A percentile compares a stretch with the other conserved stretches of the same genome.
These are phyloP conservation scores for Andrena cerasifolii DNA, from an alignment of 1,140 invertebrate genomes.

Conservation along the genomic window DNA sequence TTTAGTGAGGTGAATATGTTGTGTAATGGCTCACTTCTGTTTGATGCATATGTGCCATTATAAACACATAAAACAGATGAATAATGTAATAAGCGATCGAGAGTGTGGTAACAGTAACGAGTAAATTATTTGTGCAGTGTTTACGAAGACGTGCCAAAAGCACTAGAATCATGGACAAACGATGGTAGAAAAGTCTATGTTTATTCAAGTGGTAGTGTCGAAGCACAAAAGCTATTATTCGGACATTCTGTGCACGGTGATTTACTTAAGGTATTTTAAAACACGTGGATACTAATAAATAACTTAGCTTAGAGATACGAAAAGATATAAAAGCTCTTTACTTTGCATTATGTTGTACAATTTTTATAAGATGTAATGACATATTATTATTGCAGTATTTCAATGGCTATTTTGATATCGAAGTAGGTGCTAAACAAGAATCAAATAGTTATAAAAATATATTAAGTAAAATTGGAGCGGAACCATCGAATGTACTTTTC, in stretches of 20 bases:
- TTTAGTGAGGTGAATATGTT: constrained; percentile 57
- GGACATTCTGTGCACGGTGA: constrained; percentile 89
- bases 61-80: constrained; percentile 27
- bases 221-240: constrained; percentile 95
- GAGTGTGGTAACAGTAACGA: constrained; percentile 16
- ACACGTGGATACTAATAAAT: background rate
- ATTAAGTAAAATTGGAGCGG: constrained; percentile 85
- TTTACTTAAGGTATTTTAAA: constrained; percentile 84
- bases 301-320: background rate
- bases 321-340: background rate
- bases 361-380: constrained; percentile 12
- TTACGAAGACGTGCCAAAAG: constrained; percentile 91
- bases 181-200: constrained; percentile 89
- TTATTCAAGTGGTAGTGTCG: constrained; percentile 96
- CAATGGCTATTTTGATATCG: constrained; percentile 93
- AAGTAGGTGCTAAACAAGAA: constrained; percentile 90
- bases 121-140: constrained; percentile 84
- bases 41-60: constrained; percentile 9
- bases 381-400: constrained; percentile 84
- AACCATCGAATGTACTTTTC: constrained; percentile 89
- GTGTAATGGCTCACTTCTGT: constrained; percentile 65
- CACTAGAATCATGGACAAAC: constrained; percentile 88
- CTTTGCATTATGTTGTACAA: background rate
- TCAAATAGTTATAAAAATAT: constrained; percentile 90
- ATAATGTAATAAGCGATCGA: constrained; percentile 14